Percentiles rank a stretch among this genome's conserved stretches.
Evolutionary conservation across 2,888 invertebrate species (phyloP).

Genomic region (Ypsolopha scabrella): DNA sequence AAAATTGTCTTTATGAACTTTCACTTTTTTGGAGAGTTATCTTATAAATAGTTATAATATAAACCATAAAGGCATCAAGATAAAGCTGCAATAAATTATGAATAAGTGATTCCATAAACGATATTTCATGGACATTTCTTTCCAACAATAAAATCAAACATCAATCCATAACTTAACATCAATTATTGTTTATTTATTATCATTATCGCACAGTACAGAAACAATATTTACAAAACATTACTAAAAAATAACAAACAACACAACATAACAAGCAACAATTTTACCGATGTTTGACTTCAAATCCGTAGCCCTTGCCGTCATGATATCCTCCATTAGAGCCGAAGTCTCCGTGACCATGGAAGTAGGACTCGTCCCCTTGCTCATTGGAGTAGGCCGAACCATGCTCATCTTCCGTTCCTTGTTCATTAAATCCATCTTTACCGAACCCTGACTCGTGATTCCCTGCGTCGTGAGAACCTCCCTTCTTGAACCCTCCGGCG

Average conservation of each 20-base stretch:
- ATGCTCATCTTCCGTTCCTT: conserved; percentile 53
- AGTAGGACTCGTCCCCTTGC: conserved; percentile 56
- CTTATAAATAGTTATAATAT: too few species aligned
- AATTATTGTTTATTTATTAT: too few species aligned
- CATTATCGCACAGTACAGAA: neutral
- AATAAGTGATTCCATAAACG: too few species aligned
- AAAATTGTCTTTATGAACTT: too few species aligned
- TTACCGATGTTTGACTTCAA: conserved; percentile 39
- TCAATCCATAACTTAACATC: too few species aligned
- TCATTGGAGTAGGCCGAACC: conserved; percentile 61
- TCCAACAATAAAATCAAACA: too few species aligned
- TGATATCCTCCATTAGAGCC: conserved; percentile 35
- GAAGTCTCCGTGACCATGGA: conserved; percentile 60
- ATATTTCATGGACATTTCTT: too few species aligned
- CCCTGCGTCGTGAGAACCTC: conserved; percentile 62
- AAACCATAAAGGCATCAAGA: too few species aligned
- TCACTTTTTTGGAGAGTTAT: too few species aligned
- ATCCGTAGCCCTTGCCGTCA: conserved; percentile 56
- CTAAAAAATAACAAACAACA: conserved; percentile 48
- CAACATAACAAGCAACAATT: conserved; percentile 21
- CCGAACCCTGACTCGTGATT: conserved; percentile 57
- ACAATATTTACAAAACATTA: conserved; percentile 51
- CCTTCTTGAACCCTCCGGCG: conserved; percentile 65
- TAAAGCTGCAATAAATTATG: too few species aligned
- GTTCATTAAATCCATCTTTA: conserved; percentile 61